Evolutionary conservation across 2,888 invertebrate genomes (phyloP).

Genomic region (Brachyptera putata): DNA sequence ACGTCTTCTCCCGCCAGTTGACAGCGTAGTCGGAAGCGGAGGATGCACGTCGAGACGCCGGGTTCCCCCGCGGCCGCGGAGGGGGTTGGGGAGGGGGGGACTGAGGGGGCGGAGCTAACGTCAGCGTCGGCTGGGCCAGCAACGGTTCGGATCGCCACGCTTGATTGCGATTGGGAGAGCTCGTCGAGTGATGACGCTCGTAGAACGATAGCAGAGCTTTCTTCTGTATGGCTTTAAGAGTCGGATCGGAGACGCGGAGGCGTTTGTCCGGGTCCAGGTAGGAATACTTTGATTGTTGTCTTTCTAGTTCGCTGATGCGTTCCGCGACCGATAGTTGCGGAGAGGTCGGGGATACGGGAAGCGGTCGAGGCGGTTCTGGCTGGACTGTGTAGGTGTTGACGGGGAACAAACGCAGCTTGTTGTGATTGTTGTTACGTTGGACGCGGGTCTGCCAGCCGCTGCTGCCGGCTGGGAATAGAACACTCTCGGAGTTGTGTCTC

Average conservation of each 20-base stretch:
- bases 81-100: slow-evolving; percentile 36
- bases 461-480: slow-evolving; percentile 60
- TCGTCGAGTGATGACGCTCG: slow-evolving; percentile 59
- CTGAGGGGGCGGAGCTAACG: slow-evolving; percentile 23
- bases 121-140: slow-evolving; percentile 41
- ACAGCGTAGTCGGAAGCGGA: slow-evolving; percentile 63
- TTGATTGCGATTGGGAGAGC: slow-evolving; percentile 30
- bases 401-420: slow-evolving; percentile 60
- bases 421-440: slow-evolving; percentile 44
- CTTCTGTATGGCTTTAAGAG: slow-evolving; percentile 76
- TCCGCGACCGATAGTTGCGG: slow-evolving; percentile 59
- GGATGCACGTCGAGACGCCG: slow-evolving; percentile 56
- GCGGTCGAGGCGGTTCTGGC: slow-evolving; percentile 39
- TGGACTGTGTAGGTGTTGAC: slow-evolving; percentile 64
- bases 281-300: slow-evolving; percentile 52
- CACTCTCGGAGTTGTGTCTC: slow-evolving; percentile 72
- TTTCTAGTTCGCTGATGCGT: slow-evolving; percentile 52
- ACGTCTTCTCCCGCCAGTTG: slow-evolving; percentile 31
- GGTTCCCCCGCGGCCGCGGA: slow-evolving; percentile 34
- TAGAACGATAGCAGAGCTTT: slow-evolving; percentile 77
- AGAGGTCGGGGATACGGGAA: slow-evolving; percentile 42
- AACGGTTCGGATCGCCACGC: slow-evolving; percentile 59
- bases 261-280: slow-evolving; percentile 70
- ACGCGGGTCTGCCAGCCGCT: slow-evolving; percentile 43
- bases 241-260: slow-evolving; percentile 61